Base-by-base conservation (phyloP, 2,888 invertebrate genomes). In the Eudasyphora cyanicolor region DNA sequence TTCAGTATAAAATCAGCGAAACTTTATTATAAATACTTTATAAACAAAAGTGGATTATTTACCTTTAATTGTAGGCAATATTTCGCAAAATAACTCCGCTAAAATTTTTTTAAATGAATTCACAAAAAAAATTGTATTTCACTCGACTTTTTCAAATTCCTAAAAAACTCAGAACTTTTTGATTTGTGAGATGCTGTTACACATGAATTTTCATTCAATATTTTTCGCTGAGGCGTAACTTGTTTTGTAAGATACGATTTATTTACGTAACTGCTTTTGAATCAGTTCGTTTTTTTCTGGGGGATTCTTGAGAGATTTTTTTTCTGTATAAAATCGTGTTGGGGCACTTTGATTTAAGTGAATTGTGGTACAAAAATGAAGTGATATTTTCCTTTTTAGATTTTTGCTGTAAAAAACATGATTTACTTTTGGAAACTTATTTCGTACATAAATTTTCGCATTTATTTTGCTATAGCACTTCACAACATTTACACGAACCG, bases 231-330 rank as follows among this genome's bases (percentile, higher is more conserved):
- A 86, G 86, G 86, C 86, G 87, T 86, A 86, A 86, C 87, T 86
- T 86, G 86, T 86, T 87, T 86, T 86, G 80, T 86, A 86, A 86
- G 83, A 84, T 79, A 84, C 85, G 60, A 84, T 82, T 86, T 86
- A 79, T 87, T 87, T 87, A 87, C 87, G 87, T 87, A 87, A 87
- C 87, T 86, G 71, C 84, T 84, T 86, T 85, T 85, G 84, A 71
- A 67, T 67, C 42, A 69, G 76, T 75, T 75, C 76, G 67, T 76
- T 76, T 64, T 79, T 14, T 27, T 79, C n/a, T n/a, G 64, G 64
- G 60, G 21, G 38, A 64, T 76, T 74, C 82, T 79, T 74, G 73
- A 75, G 29, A 73, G 64, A 45, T 64, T 57, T 79, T 79, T 76
- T 57, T 32, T 54, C 29, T n/a, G 35, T 32, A 62, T 12, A 67